Base-by-base conservation (phyloP, 2,113 vertebrate species). In the Heterotis niloticus region DNA sequence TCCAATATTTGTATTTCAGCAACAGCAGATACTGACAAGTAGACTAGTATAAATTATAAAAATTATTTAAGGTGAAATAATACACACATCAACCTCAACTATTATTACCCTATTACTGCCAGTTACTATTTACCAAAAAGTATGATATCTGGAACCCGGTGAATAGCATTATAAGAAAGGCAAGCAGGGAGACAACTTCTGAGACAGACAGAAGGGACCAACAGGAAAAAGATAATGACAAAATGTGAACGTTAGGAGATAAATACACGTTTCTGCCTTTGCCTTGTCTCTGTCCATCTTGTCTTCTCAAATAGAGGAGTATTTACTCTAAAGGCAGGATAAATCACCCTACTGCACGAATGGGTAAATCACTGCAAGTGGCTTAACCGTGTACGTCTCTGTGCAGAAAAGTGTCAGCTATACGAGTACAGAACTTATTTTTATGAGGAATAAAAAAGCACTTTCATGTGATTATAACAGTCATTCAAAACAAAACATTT, bases 61-160 rank as follows among this genome's bases (percentile, higher is more conserved):
- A 24, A 78, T 69, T 78, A 57, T 68, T 78, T 78, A 78, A 29
- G 57, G 64, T 69, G 64, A 69, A 78, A 24, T 78, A 29, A 78
- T 67, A 56, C 57, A 54, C 26, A 77, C 57, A 78, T 29, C 28
- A 18, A 23, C 64, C 28, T 78, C 65, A 78, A 29, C 52, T 51
- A 29, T 68, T 78, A 78, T 69, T 34, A 34, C 65, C 57, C 18
- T 18, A 78, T 78, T 67, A 78, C 57, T 26, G 52, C 65, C 26
- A n/a, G 51, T 78, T 51, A 78, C 57, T 56, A 66, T 59, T 68
- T 59, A 69, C 44, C 67, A 64, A 78, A 24, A 57, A 20, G 66
- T 17, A 44, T 68, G 52, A 69, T 52, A 7, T 44, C 56, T 56
- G 51, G 57, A n/a, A 24, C 76, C 57, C 57, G 68, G 54, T 67